phyloP scores from a whole-genome alignment of 2,113 vertebrate genomes.

The Pseudopodoces humilis region DNA sequence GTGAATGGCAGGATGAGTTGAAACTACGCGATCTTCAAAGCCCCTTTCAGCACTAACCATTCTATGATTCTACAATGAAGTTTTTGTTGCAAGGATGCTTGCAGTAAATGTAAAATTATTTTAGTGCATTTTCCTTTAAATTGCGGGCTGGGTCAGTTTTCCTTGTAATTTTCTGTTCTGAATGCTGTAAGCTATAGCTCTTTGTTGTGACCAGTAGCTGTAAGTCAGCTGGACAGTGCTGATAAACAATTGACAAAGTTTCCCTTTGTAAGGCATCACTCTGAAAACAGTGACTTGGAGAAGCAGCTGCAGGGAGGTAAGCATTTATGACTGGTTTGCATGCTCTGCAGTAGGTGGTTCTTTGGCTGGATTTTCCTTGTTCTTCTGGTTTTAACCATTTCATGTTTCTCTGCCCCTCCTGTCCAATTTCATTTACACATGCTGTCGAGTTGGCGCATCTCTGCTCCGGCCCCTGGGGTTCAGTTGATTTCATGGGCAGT shows the following conservation, averaged over 20 bases:
- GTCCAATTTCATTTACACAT: neutral
- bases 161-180: neutral
- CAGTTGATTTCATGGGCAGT: neutral
- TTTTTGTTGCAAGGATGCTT: neutral
- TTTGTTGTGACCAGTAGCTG: slow-evolving; percentile 26
- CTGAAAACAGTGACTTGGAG: neutral
- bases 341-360: neutral
- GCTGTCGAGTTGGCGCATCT: neutral
- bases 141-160: neutral
- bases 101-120: neutral
- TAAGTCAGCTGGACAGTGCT: slow-evolving; percentile 18
- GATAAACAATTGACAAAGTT: slow-evolving; percentile 45
- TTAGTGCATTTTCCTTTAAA: neutral
- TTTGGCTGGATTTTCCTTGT: neutral
- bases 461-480: neutral
- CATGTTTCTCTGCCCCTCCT: neutral
- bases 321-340: neutral
- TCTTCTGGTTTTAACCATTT: neutral
- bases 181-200: neutral
- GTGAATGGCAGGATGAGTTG: neutral
- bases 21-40: neutral
- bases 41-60: neutral
- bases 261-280: slow-evolving; percentile 16
- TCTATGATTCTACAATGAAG: neutral
- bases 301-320: neutral